phyloP scores from a whole-genome alignment of 2,888 invertebrate genomes.

The Tenthredo distinguenda region DNA sequence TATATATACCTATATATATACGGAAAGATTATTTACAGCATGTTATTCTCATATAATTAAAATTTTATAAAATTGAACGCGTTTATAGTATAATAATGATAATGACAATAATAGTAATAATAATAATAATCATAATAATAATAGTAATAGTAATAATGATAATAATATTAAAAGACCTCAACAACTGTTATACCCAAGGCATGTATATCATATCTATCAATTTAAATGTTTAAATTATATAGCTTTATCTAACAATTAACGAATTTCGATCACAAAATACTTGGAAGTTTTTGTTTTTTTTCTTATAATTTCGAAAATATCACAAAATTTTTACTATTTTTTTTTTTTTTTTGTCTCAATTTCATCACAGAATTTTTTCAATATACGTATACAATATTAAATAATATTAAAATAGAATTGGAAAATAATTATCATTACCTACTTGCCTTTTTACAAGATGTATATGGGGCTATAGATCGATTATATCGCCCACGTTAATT shows the following conservation, averaged over 20 bases:
- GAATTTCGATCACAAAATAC: slow-evolving; percentile 12
- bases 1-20: background rate
- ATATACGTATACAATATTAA: background rate
- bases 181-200: slow-evolving; percentile 11
- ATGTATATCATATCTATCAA: slow-evolving; percentile 1
- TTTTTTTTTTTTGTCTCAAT: slow-evolving; percentile 35
- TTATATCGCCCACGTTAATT: too few species aligned
- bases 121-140: slow-evolving; percentile 5
- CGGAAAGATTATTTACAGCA: slow-evolving; percentile 20
- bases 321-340: slow-evolving; percentile 55
- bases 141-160: background rate
- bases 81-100: background rate
- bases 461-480: too few species aligned
- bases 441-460: background rate
- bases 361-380: slow-evolving; percentile 56
- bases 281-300: background rate
- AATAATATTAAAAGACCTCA: slow-evolving; percentile 7
- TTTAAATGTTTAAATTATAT: background rate
- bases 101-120: background rate
- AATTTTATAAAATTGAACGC: slow-evolving; percentile 10
- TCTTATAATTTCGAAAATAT: slow-evolving; percentile 56
- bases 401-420: background rate
- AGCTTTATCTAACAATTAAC: background rate
- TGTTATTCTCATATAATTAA: background rate
- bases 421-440: background rate